Base-by-base conservation (phyloP, 1,140 invertebrate species). In the Papilio glaucus region DNA sequence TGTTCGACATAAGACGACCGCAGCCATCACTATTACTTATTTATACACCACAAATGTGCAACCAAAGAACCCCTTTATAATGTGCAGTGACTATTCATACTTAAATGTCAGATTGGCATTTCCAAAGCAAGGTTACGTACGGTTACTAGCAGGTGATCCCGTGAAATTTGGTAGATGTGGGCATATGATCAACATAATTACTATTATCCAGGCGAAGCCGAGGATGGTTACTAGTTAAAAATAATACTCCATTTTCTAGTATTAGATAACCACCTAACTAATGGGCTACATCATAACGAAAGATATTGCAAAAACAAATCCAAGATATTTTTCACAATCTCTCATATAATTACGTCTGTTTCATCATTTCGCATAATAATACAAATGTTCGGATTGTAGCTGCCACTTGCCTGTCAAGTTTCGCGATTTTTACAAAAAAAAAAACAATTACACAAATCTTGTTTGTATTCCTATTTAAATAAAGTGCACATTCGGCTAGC, bases 301-400 rank as follows among this genome's bases (percentile, higher is more conserved):
- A 24, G 21, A 57, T 49, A 57, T 57, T 26, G 21, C 21, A 4
- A 26, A 4, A 57, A 26, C 8, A 57, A 57, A 57, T 57, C 10
- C 21, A 12, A 13, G 21, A 13, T 37, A 65, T 65, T 65, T 65
- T 18, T 65, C 29, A 38, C n/a, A 39, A 37, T 37, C n/a, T 69
- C 26, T 26, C 10, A 53, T 49, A 69, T n/a, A 69, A 69, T 69
- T 69, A 12, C 42, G 8, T 29, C 18, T 49, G 26, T 53, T 69
- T 18, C 33, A 53, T 49, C 42, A 53, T 69, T 69, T 69, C 3
- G 26, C 13, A 9, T 69, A 53, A 69, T 69, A 53, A 53, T 45
- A 69, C 45, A 53, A 69, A 69, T 53, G 67, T 69, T 49, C 42
- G 15, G 42, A 69, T 69, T 69, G 29, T 69, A 53, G 29, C 45